Conservation (phyloP, 2,888 invertebrate species). For the Terebella lapidaria region DNA sequence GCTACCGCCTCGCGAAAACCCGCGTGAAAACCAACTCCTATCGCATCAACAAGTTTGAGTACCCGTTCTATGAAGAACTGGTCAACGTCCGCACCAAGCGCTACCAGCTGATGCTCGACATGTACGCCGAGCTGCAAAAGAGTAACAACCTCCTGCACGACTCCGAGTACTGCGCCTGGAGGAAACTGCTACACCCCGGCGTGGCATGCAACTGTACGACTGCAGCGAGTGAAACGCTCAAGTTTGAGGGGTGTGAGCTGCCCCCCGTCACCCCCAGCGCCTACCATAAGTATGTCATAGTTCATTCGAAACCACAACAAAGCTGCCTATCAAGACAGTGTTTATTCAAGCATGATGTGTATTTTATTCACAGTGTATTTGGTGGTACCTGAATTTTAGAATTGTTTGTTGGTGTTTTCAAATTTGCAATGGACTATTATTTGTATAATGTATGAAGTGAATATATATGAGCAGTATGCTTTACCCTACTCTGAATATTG, state of each 20-base stretch:
- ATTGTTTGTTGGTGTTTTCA: too few species aligned
- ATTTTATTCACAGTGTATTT: too few species aligned
- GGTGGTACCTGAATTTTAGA: too few species aligned
- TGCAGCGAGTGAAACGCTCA: conserved; percentile 18
- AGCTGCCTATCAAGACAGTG: too few species aligned
- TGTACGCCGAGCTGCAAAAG: conserved; percentile 26
- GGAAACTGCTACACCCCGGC: conserved; percentile 23
- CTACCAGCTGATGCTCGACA: conserved; percentile 30
- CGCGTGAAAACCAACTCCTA: conserved; percentile 42
- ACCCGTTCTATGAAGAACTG: conserved; percentile 43
- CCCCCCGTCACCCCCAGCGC: conserved; percentile 26
- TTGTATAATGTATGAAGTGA: too few species aligned
- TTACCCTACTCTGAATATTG: too few species aligned
- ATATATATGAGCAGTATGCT: too few species aligned
- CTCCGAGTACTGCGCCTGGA: conserved; percentile 30
- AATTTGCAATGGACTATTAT: too few species aligned
- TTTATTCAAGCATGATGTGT: too few species aligned
- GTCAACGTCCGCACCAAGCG: conserved; percentile 42
- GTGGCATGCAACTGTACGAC: conserved; percentile 25
- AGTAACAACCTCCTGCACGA: conserved; percentile 24
- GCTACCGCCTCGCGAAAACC: conserved; percentile 37
- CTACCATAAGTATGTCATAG: conserved; percentile 21
- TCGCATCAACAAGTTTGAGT: conserved; percentile 46
- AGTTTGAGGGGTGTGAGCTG: conserved; percentile 28
- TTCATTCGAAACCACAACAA: too few species aligned